These are phyloP conservation scores for Drosophila diplacantha DNA, from an alignment of 2,888 invertebrate genomes.

Conservation along the genomic window DNA sequence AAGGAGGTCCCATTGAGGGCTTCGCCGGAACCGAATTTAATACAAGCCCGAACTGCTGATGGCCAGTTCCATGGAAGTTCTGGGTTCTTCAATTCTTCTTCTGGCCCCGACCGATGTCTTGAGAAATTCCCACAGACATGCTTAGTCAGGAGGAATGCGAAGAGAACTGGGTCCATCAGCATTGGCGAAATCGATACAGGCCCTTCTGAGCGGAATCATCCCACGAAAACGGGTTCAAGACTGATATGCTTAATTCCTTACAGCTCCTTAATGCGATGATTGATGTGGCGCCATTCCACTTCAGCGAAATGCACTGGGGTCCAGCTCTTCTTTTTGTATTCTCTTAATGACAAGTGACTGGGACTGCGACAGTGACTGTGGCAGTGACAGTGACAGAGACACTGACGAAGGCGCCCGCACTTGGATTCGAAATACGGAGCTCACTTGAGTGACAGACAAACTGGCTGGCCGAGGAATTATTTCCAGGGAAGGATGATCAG, in stretches of 20 bases:
- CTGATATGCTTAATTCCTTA: slow-evolving; percentile 30
- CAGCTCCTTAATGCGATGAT: slow-evolving; percentile 59
- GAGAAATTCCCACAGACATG: slow-evolving; percentile 54
- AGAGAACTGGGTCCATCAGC: slow-evolving; percentile 3
- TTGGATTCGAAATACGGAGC: not conserved
- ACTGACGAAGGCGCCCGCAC: slow-evolving; percentile 21
- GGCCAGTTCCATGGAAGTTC: slow-evolving; percentile 46
- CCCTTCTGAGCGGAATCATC: slow-evolving; percentile 11
- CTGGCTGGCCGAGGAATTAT: slow-evolving; percentile 7
- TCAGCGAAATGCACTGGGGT: slow-evolving; percentile 40
- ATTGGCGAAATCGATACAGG: slow-evolving; percentile 44
- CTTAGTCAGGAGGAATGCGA: slow-evolving; percentile 38
- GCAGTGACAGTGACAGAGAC: slow-evolving; percentile 12
- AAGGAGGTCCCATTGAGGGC: slow-evolving; percentile 23
- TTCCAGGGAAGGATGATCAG: slow-evolving; percentile 11
- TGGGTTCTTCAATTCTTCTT: slow-evolving; percentile 46
- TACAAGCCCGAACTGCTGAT: slow-evolving; percentile 30
- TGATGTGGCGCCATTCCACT: slow-evolving; percentile 65
- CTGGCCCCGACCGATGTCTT: not conserved
- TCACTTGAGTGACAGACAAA: slow-evolving; percentile 15
- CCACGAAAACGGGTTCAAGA: slow-evolving; percentile 16
- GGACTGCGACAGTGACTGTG: slow-evolving; percentile 24
- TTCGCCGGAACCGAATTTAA: slow-evolving; percentile 63
- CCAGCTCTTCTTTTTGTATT: slow-evolving; percentile 5
- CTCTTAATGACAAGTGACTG: slow-evolving; percentile 50